Conservation (phyloP, 2,888 invertebrate genomes). For the Thecophora atra region DNA sequence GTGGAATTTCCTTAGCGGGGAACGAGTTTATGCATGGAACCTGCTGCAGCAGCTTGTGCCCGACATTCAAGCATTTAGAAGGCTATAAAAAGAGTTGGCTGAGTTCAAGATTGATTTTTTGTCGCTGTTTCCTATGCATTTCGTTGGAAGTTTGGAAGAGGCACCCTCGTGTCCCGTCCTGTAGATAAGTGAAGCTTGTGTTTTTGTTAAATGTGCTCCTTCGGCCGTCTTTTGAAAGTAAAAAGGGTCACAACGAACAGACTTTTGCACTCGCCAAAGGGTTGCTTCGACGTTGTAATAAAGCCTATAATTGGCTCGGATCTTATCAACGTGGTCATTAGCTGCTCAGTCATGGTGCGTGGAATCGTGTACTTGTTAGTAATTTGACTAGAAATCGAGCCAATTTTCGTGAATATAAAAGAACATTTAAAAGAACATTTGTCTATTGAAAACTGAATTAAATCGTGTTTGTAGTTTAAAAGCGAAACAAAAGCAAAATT, state of each 20-base stretch:
- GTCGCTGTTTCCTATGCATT: no score
- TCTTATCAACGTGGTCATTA: constrained; percentile 40
- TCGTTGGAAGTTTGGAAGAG: no score
- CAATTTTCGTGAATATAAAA: not conserved
- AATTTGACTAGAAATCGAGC: not conserved
- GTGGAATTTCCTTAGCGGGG: constrained; percentile 9
- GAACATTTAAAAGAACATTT: not conserved
- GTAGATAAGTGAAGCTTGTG: not conserved
- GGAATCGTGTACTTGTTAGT: constrained; percentile 20
- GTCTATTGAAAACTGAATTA: not conserved
- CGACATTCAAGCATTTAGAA: no score
- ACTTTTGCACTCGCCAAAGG: not conserved
- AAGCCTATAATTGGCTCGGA: constrained; percentile 41
- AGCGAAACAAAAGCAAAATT: no score
- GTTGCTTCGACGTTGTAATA: constrained; percentile 34
- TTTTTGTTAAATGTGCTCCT: not conserved
- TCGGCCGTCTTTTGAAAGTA: not conserved
- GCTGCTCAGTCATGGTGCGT: constrained; percentile 42
- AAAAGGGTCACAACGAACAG: not conserved
- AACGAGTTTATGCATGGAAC: not conserved
- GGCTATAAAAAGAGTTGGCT: no score
- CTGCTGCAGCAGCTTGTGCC: no score
- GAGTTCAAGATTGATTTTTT: no score
- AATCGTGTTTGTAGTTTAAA: no score
- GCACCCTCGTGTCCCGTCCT: no score